Conservation (phyloP, 2,888 invertebrate species). For the Ectobius pallidus region DNA sequence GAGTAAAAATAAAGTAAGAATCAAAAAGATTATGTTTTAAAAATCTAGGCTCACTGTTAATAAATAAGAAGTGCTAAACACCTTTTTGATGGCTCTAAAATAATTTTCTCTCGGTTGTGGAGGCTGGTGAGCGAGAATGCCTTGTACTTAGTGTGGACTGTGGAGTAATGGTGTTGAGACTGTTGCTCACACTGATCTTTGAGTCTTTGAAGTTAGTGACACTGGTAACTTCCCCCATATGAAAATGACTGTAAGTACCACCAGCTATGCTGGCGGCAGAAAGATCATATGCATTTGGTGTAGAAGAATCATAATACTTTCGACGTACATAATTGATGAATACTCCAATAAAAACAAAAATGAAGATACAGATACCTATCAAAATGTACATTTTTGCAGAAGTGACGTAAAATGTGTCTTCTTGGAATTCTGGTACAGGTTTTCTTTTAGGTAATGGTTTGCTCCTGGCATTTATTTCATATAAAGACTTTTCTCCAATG, state of each 20-base stretch:
- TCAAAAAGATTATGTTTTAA: too few relatives aligned
- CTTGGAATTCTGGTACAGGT: not conserved
- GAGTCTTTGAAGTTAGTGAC: not conserved
- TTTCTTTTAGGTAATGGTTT: not conserved
- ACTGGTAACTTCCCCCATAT: not conserved
- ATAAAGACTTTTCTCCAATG: not conserved
- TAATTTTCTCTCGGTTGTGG: not conserved
- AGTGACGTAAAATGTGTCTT: not conserved
- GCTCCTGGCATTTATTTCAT: not conserved
- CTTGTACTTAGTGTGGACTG: not conserved
- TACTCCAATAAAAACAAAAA: not conserved
- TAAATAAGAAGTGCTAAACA: too few relatives aligned
- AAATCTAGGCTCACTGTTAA: too few relatives aligned
- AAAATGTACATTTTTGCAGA: not conserved
- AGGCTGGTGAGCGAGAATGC: not conserved
- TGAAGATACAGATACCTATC: not conserved
- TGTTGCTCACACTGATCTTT: not conserved
- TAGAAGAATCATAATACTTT: not conserved
- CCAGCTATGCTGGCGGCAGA: not conserved
- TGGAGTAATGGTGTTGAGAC: not conserved
- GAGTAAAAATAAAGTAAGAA: too few relatives aligned
- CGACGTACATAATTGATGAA: not conserved
- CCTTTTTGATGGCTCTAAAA: too few relatives aligned
- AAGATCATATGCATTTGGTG: not conserved
- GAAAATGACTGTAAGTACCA: not conserved